phyloP scores from a whole-genome alignment of 2,888 invertebrate species.

The Tipula helvola region DNA sequence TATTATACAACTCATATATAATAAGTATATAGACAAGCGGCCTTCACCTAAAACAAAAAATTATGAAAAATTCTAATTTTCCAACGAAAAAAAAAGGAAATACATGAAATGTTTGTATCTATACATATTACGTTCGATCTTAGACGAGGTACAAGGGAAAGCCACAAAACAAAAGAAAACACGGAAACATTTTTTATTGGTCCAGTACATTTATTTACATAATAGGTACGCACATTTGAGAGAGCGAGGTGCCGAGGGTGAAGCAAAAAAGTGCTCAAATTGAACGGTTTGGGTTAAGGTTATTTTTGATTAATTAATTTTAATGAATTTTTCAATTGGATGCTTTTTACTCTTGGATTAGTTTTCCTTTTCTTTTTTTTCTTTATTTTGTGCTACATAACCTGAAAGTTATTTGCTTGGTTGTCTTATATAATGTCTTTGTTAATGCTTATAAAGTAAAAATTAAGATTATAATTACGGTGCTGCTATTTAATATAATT shows the following conservation, averaged over 20 bases:
- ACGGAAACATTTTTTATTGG: background rate
- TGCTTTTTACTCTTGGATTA: background rate
- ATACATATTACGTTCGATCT: no score
- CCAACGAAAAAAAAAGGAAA: background rate
- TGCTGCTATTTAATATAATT: background rate
- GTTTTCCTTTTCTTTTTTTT: background rate
- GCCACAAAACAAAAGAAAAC: background rate
- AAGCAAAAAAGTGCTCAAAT: background rate
- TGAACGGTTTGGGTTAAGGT: background rate
- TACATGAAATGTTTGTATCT: background rate
- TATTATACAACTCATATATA: background rate
- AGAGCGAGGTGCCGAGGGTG: background rate
- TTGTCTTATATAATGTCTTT: background rate
- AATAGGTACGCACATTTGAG: background rate
- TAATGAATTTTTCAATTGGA: background rate
- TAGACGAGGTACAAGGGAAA: background rate
- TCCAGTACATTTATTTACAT: background rate
- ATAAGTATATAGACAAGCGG: background rate
- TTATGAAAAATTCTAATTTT: background rate
- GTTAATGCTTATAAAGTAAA: background rate
- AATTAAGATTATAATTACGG: background rate
- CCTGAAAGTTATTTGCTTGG: background rate
- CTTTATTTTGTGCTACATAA: background rate
- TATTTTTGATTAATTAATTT: background rate
- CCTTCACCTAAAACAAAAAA: background rate